Evolutionary conservation across 2,888 invertebrate species (phyloP).

Genomic region (Cantharis nigra): DNA sequence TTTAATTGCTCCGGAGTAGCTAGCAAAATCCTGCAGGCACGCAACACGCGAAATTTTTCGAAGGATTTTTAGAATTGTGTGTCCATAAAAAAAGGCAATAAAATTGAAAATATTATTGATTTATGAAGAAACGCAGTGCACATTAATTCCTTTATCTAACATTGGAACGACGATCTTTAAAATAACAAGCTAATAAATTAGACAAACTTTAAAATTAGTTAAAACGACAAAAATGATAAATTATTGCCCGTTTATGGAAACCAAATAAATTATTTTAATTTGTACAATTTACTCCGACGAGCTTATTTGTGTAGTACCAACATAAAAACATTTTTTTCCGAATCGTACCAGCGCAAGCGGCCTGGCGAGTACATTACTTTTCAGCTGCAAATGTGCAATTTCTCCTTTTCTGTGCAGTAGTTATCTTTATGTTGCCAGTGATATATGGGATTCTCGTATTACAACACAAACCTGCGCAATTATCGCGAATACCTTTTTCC

Average conservation of each 20-base stretch:
- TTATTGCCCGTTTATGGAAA: conserved; percentile 17
- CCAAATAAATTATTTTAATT: conserved; percentile 31
- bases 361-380: neutral
- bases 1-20: neutral
- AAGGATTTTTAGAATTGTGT: neutral
- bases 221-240: conserved; percentile 11
- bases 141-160: neutral
- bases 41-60: neutral
- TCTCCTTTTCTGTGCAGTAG: neutral
- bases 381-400: neutral
- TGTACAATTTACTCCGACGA: neutral
- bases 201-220: conserved; percentile 7
- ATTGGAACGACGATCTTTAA: neutral
- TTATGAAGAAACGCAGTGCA: neutral
- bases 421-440: neutral
- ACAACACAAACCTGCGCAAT: neutral
- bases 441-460: neutral
- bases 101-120: neutral
- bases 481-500: neutral
- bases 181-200: conserved; percentile 25
- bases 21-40: too few species aligned
- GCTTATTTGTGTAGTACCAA: neutral
- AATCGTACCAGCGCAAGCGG: neutral
- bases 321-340: neutral
- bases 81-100: neutral